Percentiles rank a stretch among this genome's conserved stretches.
These are phyloP conservation scores for Antheraea assamensis DNA, from an alignment of 2,888 invertebrate genomes.

Conservation along the genomic window DNA sequence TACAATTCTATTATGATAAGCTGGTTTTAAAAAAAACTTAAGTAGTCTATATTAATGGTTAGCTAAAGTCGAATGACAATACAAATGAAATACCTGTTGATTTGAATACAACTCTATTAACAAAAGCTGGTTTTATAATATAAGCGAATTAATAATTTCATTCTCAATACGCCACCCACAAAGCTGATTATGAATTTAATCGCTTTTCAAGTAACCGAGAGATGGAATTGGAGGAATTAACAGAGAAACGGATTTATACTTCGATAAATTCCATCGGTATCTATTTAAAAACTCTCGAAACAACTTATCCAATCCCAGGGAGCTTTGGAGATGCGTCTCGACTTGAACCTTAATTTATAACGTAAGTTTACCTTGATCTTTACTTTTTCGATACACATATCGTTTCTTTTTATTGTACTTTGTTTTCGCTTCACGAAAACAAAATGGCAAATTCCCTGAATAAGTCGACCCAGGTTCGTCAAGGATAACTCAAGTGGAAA, in stretches of 20 bases:
- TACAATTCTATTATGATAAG: too few species aligned
- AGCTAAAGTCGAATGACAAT: too few species aligned
- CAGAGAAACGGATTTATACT: conserved; percentile 7
- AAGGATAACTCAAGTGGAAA: not conserved
- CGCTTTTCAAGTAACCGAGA: conserved; percentile 5
- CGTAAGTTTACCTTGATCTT: conserved; percentile 10
- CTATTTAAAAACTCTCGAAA: conserved; percentile 9
- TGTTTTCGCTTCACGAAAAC: not conserved
- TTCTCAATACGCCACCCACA: not conserved
- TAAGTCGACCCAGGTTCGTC: not conserved
- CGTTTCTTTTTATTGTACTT: conserved; percentile 3
- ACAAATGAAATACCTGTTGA: too few species aligned
- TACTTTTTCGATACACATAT: not conserved
- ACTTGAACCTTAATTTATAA: conserved; percentile 11
- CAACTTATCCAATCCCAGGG: conserved; percentile 13
- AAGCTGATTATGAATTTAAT: conserved; percentile 9
- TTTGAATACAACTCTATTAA: too few species aligned
- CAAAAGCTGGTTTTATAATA: not conserved
- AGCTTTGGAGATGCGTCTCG: conserved; percentile 3
- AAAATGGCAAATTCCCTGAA: not conserved
- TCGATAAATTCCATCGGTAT: conserved; percentile 11
- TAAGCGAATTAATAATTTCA: not conserved
- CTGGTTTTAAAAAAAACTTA: too few species aligned
- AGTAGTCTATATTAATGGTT: too few species aligned
- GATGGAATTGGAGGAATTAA: conserved; percentile 3